Evolutionary conservation across 2,888 invertebrate genomes (phyloP), one percentile per base, ranked within the genome.

Genomic region (Meandrusa payeni): DNA sequence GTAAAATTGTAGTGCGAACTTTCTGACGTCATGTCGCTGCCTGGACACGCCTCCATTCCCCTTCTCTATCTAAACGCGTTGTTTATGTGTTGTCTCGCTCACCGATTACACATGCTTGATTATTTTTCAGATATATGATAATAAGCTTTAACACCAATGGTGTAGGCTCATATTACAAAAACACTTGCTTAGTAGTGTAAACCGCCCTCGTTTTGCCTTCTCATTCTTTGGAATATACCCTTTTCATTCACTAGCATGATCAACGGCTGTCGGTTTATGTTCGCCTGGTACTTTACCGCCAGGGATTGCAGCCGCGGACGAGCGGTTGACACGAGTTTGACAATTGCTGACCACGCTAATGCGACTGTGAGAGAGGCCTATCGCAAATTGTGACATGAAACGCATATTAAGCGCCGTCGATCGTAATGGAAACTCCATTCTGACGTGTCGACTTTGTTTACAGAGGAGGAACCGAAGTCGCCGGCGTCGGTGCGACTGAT

Each of bases 241-340:
- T 55, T 74, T 67, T 64, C 69, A 54, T 54, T 65, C 61, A 43
- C 42, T 55, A 50, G 51, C 43, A 44, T 49, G 54, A 47, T 48
- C 60, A 67, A 54, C 69, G 68, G 71, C 62, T 52, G 47, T 47
- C 41, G 37, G 23, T 49, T 57, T 71, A 74, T 87, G 85, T 47
- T 65, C 65, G 69, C 85, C 86, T 87, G 76, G 86, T 87, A 75
- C 58, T 86, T 87, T 86, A 77, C 86, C 87, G 87, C 87, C 85
- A 83, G 81, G 72, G 70, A 82, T 69, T 85, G 85, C 83, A 85
- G 79, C 80, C 80, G 75, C 67, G 74, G 81, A 80, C 76, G 81
- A 80, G 69, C 65, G 73, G 63, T 73, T 83, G 83, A 83, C 81
- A 76, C 74, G 79, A 65, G 68, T 70, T 76, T 80, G 82, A 82